These are phyloP conservation scores for Catharus bicknelli DNA, from an alignment of 2,113 vertebrate genomes.

Conservation along the genomic window DNA sequence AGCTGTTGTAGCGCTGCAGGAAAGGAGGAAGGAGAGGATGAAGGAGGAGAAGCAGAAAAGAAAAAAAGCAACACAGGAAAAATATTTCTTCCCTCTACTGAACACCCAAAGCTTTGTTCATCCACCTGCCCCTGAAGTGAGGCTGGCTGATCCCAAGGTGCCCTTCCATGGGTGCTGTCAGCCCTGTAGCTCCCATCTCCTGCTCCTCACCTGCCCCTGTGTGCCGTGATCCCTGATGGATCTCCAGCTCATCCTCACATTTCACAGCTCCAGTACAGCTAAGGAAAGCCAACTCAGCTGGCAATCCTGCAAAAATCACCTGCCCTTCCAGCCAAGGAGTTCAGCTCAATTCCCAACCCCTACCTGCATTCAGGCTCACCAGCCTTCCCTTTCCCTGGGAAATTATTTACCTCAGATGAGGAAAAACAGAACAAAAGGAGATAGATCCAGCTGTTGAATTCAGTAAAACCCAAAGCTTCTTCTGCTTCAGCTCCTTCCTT, in stretches of 20 bases:
- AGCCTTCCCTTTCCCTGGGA: neutral
- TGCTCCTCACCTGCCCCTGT: neutral
- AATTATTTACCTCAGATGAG: neutral
- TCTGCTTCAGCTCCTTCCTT: neutral
- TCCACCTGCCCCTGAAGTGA: neutral
- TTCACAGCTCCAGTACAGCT: neutral
- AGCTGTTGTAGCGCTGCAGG: neutral
- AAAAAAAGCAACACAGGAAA: neutral
- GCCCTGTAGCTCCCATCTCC: neutral
- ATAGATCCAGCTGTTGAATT: neutral
- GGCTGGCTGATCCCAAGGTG: neutral
- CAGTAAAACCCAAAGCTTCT: neutral
- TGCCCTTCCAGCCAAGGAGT: neutral
- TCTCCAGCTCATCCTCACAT: neutral
- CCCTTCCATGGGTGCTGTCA: neutral
- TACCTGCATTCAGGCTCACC: fast-evolving
- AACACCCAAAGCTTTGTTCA: neutral
- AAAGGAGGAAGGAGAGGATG: neutral
- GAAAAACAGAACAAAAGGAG: neutral
- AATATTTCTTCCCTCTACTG: neutral
- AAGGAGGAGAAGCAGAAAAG: neutral
- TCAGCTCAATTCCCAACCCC: neutral
- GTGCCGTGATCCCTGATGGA: neutral
- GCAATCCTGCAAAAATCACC: neutral
- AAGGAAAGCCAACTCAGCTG: neutral